Percentiles rank a stretch among this genome's conserved stretches.
These are phyloP conservation scores for Cavia aperea DNA, from an alignment of 2,113 vertebrate species.

Conservation along the genomic window DNA sequence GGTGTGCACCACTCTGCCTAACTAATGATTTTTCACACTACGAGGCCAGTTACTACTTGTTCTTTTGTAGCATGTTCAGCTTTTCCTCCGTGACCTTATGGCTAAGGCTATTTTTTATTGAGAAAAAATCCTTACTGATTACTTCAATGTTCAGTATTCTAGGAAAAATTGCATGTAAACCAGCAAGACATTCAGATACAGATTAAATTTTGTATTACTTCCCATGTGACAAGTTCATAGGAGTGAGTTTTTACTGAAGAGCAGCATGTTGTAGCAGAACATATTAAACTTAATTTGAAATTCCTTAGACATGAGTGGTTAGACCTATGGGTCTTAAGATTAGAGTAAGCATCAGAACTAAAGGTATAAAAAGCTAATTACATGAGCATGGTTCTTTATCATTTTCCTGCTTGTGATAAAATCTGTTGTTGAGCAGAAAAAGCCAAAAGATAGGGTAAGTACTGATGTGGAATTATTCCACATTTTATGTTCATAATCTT, in stretches of 20 bases:
- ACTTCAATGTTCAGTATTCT: neutral
- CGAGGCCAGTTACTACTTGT: neutral
- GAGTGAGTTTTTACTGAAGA: conserved; percentile 18
- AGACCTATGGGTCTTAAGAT: conserved; percentile 31
- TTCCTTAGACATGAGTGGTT: conserved; percentile 37
- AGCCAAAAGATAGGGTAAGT: neutral
- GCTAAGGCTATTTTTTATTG: neutral
- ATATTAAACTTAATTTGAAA: conserved; percentile 36
- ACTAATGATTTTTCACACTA: neutral
- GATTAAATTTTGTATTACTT: conserved; percentile 40
- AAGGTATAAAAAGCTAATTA: conserved; percentile 38
- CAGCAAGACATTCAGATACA: conserved; percentile 6
- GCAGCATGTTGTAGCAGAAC: neutral
- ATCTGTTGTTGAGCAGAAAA: neutral
- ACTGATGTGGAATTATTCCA: neutral
- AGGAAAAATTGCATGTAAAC: conserved; percentile 15
- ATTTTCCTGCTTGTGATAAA: neutral
- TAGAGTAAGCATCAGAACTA: conserved; percentile 13
- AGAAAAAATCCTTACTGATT: conserved; percentile 4
- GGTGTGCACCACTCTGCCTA: neutral
- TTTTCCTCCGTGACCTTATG: neutral
- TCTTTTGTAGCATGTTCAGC: neutral
- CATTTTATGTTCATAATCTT: neutral
- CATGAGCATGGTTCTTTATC: neutral
- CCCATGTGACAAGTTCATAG: neutral